Percentiles rank a stretch among this genome's conserved stretches.
These are phyloP conservation scores for Luscinia luscinia DNA, from an alignment of 2,797 vertebrate genomes.

Conservation along the genomic window DNA sequence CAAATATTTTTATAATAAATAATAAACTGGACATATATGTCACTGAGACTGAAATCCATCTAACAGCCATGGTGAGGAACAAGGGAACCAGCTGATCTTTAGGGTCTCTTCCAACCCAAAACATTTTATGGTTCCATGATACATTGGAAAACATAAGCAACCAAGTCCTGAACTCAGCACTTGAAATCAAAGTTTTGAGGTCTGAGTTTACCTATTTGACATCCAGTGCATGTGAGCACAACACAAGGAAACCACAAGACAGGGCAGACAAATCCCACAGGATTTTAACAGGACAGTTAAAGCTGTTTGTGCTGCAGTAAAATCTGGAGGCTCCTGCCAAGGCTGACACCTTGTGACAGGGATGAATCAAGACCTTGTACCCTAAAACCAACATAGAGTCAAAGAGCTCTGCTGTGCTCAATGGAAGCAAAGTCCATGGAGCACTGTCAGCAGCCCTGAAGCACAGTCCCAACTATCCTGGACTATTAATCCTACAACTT, in stretches of 20 bases:
- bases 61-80: background rate
- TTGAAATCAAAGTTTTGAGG: background rate
- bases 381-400: background rate
- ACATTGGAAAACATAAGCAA: background rate
- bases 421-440: background rate
- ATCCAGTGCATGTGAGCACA: background rate
- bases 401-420: background rate
- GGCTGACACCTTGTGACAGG: background rate
- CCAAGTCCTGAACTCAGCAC: background rate
- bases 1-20: background rate
- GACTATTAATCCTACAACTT: background rate
- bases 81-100: background rate
- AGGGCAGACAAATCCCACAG: background rate
- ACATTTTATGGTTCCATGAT: background rate
- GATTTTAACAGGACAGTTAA: background rate
- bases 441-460: background rate
- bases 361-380: slow-evolving; percentile 15
- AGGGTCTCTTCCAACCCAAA: background rate
- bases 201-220: background rate
- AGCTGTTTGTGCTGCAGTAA: slow-evolving; percentile 2
- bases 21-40: background rate
- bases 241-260: background rate
- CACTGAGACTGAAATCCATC: background rate
- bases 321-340: slow-evolving; percentile 24
- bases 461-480: background rate